Conservation (phyloP, 2,888 invertebrate genomes). For the Junonia oenone region DNA sequence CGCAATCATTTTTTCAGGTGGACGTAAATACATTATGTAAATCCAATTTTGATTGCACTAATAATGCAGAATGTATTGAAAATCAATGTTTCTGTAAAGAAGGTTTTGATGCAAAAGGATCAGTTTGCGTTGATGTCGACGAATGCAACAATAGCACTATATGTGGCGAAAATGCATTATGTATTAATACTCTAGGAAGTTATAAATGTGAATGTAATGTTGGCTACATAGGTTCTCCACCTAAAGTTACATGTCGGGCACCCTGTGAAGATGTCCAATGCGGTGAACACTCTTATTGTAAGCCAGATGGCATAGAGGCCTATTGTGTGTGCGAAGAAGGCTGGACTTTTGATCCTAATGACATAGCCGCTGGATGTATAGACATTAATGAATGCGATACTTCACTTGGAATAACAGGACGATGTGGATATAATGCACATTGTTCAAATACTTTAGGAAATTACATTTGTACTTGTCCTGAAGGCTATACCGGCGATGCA, state of each 20-base stretch:
- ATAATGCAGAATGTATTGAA: slow-evolving; percentile 93
- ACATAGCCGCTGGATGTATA: slow-evolving; percentile 93
- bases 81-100: slow-evolving; percentile 93
- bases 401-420: slow-evolving; percentile 86
- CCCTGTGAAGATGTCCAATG: slow-evolving; percentile 96
- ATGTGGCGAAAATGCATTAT: slow-evolving; percentile 88
- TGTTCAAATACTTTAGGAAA: slow-evolving; percentile 90
- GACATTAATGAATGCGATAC: slow-evolving; percentile 95
- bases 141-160: slow-evolving; percentile 82
- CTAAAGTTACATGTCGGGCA: slow-evolving; percentile 88
- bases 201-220: slow-evolving; percentile 90
- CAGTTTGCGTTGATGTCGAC: slow-evolving; percentile 89
- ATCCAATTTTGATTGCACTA: slow-evolving; percentile 93
- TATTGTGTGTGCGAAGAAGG: slow-evolving; percentile 96
- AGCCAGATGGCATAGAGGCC: slow-evolving; percentile 92
- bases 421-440: slow-evolving; percentile 90
- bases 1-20: slow-evolving; percentile 69
- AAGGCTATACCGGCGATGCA: slow-evolving; percentile 92
- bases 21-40: slow-evolving; percentile 92
- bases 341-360: slow-evolving; percentile 94
- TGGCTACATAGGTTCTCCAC: slow-evolving; percentile 91
- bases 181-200: slow-evolving; percentile 89
- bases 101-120: slow-evolving; percentile 89
- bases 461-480: slow-evolving; percentile 89
- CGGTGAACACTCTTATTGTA: slow-evolving; percentile 92